Evolutionary conservation across 1,140 invertebrate genomes (phyloP).

Genomic region (Leptinotarsa defecta): DNA sequence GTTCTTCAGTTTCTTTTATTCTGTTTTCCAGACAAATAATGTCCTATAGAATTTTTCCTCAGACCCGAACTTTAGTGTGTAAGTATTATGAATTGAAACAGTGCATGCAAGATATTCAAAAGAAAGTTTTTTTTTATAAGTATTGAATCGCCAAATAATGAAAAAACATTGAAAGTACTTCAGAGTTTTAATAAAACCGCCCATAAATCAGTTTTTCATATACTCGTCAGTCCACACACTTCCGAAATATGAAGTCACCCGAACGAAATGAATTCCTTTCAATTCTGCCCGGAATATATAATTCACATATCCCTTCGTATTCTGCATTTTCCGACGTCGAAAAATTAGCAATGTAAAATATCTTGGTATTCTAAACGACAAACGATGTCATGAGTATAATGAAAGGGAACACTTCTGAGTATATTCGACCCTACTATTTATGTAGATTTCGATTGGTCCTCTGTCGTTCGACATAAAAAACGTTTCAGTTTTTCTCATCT

Average conservation of each 20-base stretch:
- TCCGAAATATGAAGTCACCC: neutral
- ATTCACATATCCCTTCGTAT: neutral
- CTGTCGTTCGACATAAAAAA: neutral
- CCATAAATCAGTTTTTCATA: neutral
- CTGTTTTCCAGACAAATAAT: no score
- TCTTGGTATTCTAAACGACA: conserved; percentile 4
- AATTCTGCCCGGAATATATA: neutral
- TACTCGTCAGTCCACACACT: neutral
- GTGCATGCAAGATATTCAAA: neutral
- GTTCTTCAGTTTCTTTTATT: no score
- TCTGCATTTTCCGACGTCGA: neutral
- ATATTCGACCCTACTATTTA: conserved; percentile 19
- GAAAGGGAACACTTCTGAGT: conserved; percentile 10
- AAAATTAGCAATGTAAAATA: conserved; percentile 22
- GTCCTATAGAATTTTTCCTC: no score
- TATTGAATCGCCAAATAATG: neutral
- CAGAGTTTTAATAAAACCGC: neutral
- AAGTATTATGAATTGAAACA: neutral
- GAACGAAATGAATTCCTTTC: neutral
- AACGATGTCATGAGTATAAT: conserved; percentile 24
- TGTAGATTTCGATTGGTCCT: conserved; percentile 16
- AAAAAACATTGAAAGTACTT: neutral
- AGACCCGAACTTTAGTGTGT: neutral
- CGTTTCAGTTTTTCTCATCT: neutral
- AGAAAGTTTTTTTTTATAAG: neutral